Conservation (phyloP, 2,113 vertebrate genomes). For the Vireo altiloquus region DNA sequence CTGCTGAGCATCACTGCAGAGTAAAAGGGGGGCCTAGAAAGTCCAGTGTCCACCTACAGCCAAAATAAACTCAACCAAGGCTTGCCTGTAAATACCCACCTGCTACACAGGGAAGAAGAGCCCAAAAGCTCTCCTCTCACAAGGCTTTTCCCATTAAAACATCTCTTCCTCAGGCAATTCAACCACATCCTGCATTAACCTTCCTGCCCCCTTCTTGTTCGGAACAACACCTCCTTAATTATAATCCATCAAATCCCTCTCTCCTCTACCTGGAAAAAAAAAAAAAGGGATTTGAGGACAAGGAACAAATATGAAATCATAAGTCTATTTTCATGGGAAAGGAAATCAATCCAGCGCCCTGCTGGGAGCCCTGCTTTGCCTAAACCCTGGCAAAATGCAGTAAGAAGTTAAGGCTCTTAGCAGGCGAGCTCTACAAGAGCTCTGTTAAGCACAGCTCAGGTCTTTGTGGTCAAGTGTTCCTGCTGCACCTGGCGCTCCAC, state of each 20-base stretch:
- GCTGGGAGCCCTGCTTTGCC: conserved; percentile 45
- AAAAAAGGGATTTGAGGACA: conserved; percentile 20
- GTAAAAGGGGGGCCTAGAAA: neutral
- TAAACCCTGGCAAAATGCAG: conserved; percentile 42
- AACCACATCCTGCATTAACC: neutral
- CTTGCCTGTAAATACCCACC: neutral
- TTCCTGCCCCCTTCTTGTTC: neutral
- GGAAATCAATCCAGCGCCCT: neutral
- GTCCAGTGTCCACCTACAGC: neutral
- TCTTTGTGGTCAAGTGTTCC: neutral
- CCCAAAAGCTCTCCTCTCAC: neutral
- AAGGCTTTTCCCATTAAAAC: neutral
- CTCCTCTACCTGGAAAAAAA: conserved; percentile 8
- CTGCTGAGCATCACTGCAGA: neutral
- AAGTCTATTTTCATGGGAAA: conserved; percentile 51
- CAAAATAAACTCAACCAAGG: neutral
- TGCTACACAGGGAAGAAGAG: neutral
- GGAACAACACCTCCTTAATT: conserved; percentile 3
- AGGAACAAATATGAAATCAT: neutral
- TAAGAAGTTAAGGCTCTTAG: conserved; percentile 64
- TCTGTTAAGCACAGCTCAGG: neutral
- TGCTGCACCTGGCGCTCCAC: rapidly evolving
- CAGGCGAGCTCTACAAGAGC: neutral
- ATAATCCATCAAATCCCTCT: conserved; percentile 35
- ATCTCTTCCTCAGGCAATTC: neutral